These are phyloP conservation scores for Montifringilla adamsi DNA, from an alignment of 2,113 vertebrate genomes.

Conservation along the genomic window DNA sequence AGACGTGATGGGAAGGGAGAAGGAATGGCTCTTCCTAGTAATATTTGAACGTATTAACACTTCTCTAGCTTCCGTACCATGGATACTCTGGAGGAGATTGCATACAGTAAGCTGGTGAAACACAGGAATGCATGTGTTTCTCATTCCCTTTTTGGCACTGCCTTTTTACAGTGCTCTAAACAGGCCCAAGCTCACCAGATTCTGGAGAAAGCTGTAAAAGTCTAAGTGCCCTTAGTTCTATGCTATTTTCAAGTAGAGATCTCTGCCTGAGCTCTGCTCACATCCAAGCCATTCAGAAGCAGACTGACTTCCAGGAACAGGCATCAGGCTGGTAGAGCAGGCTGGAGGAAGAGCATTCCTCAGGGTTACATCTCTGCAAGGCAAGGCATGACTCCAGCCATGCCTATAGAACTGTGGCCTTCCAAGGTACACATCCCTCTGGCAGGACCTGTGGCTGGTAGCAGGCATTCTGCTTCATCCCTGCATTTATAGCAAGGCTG, in stretches of 20 bases:
- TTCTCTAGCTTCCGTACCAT: background rate
- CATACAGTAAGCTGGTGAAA: background rate
- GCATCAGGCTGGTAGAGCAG: background rate
- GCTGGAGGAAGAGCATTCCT: background rate
- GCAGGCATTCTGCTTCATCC: background rate
- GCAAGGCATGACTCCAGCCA: background rate
- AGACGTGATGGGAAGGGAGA: background rate
- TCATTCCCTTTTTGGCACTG: background rate
- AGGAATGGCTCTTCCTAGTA: background rate
- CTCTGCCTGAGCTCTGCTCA: background rate
- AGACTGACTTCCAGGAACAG: background rate
- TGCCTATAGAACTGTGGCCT: background rate
- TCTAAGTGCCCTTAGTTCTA: background rate
- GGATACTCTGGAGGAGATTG: background rate
- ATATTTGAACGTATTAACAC: background rate
- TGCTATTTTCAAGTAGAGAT: background rate
- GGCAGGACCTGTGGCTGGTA: background rate
- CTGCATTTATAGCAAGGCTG: background rate
- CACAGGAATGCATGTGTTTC: background rate
- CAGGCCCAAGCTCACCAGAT: background rate
- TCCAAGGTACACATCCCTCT: background rate
- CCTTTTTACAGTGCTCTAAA: background rate
- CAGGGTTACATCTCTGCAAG: accelerated
- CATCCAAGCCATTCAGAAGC: background rate
- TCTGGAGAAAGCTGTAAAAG: background rate